Evolutionary conservation across 2,888 invertebrate species (phyloP), one percentile per base, ranked within the genome.

Genomic region (Pemphredon lugubris): DNA sequence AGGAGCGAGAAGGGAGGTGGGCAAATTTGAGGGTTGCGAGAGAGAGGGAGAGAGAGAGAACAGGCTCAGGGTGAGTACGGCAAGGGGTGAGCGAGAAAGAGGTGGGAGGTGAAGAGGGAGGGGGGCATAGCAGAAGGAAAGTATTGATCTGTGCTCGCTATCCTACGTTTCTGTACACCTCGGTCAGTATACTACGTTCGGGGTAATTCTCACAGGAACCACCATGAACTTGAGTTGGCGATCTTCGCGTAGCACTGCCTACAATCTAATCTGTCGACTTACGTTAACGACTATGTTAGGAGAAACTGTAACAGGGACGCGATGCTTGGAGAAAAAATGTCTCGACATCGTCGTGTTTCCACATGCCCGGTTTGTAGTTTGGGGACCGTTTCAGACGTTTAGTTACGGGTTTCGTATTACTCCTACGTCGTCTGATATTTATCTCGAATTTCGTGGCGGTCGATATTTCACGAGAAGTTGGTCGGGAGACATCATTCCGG

Each of bases 121-220:
- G 86, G 83, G 85, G 83, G 82, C 81, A 84, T 84, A 84, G 88
- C 86, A 86, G 86, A 88, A 89, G 88, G 88, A 89, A 89, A 89
- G 89, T 90, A 90, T 90, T 90, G 90, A 90, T 90, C 89, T 89
- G 88, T 82, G 84, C 84, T 84, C 77, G 84, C 86, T 85, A 85
- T 88, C 87, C 88, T 85, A 87, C 83, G 85, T 85, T 86, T 84
- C 87, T 84, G 84, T 85, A 84, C 75, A 81, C 81, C 75, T 60
- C 72, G 71, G 68, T 74, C 74, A 58, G 57, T 77, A 77, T 84
- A 84, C 83, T 71, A 59, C 76, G 78, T 87, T 86, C 83, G 76
- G 71, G 80, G 77, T 85, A 86, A 86, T 83, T 84, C 78, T 77
- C 54, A 42, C 45, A 42, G 69, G 72, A 53, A 73, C 65, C 60